Percentiles rank a stretch among this genome's conserved stretches.
Conservation (phyloP, 2,888 invertebrate species). For the Phymatocera aterrima region DNA sequence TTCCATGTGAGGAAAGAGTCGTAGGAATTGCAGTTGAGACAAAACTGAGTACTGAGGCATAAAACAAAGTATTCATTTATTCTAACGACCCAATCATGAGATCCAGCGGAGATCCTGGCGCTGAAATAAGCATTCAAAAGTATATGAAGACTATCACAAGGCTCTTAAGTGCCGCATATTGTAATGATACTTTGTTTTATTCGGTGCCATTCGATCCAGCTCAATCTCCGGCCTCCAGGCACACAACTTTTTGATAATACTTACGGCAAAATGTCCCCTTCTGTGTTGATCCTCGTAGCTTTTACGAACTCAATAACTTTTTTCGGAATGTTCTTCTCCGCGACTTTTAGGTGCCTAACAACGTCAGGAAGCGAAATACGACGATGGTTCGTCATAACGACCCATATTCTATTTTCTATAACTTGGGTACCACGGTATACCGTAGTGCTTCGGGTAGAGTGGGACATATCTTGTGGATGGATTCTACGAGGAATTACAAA, state of each 20-base stretch:
- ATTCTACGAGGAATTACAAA: no score
- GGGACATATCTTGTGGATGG: no score
- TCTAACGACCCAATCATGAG: conserved; percentile 3
- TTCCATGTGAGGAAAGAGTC: background rate
- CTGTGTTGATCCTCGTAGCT: background rate
- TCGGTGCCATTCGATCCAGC: background rate
- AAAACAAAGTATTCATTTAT: conserved; percentile 10
- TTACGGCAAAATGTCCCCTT: background rate
- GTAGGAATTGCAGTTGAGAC: background rate
- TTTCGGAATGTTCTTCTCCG: background rate
- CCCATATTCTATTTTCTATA: background rate
- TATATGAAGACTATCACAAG: background rate
- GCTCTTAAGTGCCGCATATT: background rate
- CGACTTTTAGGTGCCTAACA: background rate
- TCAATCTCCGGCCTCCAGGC: background rate
- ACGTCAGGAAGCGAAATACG: conserved; percentile 1
- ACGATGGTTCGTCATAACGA: conserved; percentile 24
- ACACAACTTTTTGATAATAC: conserved; percentile 11
- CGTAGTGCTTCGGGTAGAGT: no score
- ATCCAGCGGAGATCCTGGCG: no score
- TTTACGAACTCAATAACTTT: background rate
- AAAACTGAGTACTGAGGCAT: background rate
- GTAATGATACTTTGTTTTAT: background rate
- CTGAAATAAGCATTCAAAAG: no score
- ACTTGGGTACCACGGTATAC: no score